Evolutionary conservation across 2,888 invertebrate species (phyloP), one percentile per base, ranked within the genome.

Genomic region (Odontomyia ornata): DNA sequence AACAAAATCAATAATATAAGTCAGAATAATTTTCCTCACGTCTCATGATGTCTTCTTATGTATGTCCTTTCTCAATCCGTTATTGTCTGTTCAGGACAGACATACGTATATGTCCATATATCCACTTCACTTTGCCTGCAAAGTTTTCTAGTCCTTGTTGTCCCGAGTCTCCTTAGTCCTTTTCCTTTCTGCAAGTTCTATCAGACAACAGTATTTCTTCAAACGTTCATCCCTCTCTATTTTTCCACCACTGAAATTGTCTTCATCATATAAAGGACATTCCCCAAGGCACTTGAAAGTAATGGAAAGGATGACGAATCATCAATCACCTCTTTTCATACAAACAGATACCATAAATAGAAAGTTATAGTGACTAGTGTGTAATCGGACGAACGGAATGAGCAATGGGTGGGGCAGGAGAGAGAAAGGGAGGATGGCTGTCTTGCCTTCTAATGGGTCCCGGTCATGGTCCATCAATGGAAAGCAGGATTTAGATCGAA

Each of bases 241-340:
- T 36, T 36, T 9, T 36, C 36, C 25, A n/a, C 57, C 57, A 60
- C 57, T 60, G 57, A 60, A 60, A 60, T 64, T 64, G 27, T 30
- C n/a, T 64, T 64, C 64, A 30, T 30, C 30, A 28, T 28, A 67
- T 67, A 36, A 36, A 67, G 46, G 67, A 43, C 67, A 67, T 43
- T 67, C 67, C 67, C 67, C 13, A 18, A 43, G 67, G 67, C 67
- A 43, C 43, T 67, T 30, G 43, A 43, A 67, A 43, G 67, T 67
- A 67, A 67, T 67, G 67, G 67, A 67, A 43, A 60, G 57, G 67
- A 21, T 43, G 18, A 11, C 21, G 21, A 43, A 67, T 43, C 67
- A 67, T 67, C 67, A 67, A 67, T 67, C 67, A 67, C 43, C 67
- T 60, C 67, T 36, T 67, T 67, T 64, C 30, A 64, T 28, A 64